Base-by-base conservation (phyloP, 1,140 invertebrate genomes). In the Heliconius melpomene region DNA sequence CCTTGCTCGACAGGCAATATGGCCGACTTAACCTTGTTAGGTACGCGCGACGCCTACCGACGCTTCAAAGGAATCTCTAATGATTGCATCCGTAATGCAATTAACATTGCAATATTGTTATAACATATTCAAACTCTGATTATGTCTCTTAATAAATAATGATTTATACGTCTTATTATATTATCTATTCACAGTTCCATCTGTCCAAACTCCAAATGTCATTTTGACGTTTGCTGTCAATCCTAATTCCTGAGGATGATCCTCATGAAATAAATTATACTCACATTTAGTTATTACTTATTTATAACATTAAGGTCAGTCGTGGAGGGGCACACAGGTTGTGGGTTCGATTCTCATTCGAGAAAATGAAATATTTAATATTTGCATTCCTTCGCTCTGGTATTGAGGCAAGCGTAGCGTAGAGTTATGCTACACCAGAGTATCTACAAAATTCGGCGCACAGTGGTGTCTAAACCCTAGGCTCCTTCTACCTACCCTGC, bases 11-110 rank as follows among this genome's bases (percentile, higher is more conserved):
- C 38, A 72, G 57, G 79, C 80, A 82, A 79, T 80, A 83, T 81
- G 74, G 66, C 82, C 36, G 78, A 75, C 79, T 74, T 85, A 85
- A 85, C 73, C 79, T 84, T 73, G 80, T 85, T 85, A 85, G 74
- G 52, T 74, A 75, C 80, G 72, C 78, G 77, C 79, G 77, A 78
- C 74, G 80, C 76, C 36, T 78, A 79, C 78, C 73, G 72, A 46
- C 73, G 79, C 74, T 78, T 85, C 84, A 85, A 85, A 83, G 82
- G 82, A 84, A 82, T 76, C 80, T 80, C 82, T 85, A 85, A 84
- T 84, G 82, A 84, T 84, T 81, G 81, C 83, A 84, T 84, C 60
- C 74, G 76, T 75, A 77, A 81, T 78, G 77, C 79, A 83, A 84
- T 84, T 82, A 84, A 81, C 79, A 83, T 75, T 78, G 77, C 73